phyloP scores from a whole-genome alignment of 2,888 invertebrate species.

The Mylabris sibirica region DNA sequence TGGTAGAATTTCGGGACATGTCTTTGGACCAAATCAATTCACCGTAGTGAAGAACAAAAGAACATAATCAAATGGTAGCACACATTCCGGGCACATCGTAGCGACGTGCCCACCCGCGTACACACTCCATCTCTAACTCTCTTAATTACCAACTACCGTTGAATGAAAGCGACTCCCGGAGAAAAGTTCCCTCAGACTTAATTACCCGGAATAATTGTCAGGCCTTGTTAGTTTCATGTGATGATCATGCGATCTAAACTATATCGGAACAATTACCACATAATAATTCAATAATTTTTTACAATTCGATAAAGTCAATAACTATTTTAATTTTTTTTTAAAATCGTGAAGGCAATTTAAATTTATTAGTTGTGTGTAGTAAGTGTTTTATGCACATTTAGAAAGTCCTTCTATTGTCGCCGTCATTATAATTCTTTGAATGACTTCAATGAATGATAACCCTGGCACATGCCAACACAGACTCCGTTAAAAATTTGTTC shows the following conservation, averaged over 20 bases:
- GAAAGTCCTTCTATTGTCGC: constrained; percentile 10
- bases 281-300: constrained; percentile 17
- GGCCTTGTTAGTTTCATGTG: constrained; percentile 59
- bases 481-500: constrained; percentile 35
- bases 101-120: constrained; percentile 52
- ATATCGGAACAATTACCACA: constrained; percentile 30
- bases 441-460: constrained; percentile 28
- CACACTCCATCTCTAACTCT: constrained; percentile 57
- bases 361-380: background rate
- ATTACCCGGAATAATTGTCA: constrained; percentile 70
- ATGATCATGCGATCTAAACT: constrained; percentile 40
- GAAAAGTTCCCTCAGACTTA: constrained; percentile 66
- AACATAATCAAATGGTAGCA: constrained; percentile 49
- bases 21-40: constrained; percentile 32
- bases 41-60: constrained; percentile 46
- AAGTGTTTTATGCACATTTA: background rate
- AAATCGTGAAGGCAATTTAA: background rate
- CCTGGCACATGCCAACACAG: constrained; percentile 27
- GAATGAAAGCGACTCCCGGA: constrained; percentile 56
- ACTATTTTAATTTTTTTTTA: background rate
- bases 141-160: constrained; percentile 62
- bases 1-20: constrained; percentile 1
- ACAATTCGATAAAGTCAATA: background rate
- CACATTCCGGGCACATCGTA: constrained; percentile 54
- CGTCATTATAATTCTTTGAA: constrained; percentile 25